These are phyloP conservation scores for Oceanodroma leucorhoa DNA, from an alignment of 2,797 vertebrate genomes.

Conservation along the genomic window DNA sequence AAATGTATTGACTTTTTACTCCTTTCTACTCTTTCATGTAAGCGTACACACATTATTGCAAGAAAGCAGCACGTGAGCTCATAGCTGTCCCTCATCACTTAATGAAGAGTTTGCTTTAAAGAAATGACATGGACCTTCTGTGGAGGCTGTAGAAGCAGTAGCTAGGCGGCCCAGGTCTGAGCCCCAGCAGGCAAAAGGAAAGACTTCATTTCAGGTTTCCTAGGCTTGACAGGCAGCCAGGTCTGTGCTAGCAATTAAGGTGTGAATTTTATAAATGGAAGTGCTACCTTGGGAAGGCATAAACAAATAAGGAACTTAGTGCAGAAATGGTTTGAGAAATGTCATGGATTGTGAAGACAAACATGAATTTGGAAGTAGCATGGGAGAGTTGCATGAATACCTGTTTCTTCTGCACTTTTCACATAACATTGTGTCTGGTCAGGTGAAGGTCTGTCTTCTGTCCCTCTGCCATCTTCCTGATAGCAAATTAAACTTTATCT, in stretches of 20 bases:
- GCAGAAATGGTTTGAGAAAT: neutral
- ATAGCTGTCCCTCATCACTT: neutral
- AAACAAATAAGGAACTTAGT: neutral
- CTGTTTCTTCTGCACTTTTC: neutral
- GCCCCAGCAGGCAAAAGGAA: neutral
- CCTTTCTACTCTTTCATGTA: neutral
- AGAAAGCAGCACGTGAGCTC: neutral
- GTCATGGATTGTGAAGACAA: neutral
- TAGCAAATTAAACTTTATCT: neutral
- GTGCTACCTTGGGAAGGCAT: neutral
- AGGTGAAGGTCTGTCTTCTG: neutral
- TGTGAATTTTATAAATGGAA: neutral
- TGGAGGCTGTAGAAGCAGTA: neutral
- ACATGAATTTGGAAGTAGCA: neutral
- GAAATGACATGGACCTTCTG: neutral
- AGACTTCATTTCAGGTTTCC: neutral
- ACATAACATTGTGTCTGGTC: neutral
- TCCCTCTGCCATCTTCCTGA: neutral
- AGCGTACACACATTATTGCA: neutral
- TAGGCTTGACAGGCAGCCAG: neutral
- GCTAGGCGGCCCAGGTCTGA: neutral
- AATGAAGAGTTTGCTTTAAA: neutral
- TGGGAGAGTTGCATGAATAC: neutral
- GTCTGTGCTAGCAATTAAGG: neutral
- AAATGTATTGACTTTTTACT: neutral